phyloP scores from a whole-genome alignment of 2,797 vertebrate genomes.

The Channa striata region DNA sequence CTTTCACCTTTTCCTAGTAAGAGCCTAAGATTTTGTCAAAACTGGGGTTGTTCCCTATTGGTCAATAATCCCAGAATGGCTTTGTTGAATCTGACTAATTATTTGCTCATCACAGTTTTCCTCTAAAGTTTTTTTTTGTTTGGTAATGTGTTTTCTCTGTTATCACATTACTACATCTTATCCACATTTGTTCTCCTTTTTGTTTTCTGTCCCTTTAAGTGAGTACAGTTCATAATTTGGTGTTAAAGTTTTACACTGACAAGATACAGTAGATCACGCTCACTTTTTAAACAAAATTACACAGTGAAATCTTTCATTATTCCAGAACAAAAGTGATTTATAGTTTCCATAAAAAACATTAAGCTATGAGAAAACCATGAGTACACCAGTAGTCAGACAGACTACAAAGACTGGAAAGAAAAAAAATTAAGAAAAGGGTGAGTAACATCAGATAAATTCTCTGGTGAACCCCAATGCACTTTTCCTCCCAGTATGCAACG shows the following conservation, averaged over 20 bases:
- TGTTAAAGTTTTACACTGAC: neutral
- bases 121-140: neutral
- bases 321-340: neutral
- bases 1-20: neutral
- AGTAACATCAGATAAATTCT: conserved; percentile 81
- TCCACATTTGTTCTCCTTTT: neutral
- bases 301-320: neutral
- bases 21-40: neutral
- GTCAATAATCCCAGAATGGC: neutral
- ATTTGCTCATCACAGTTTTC: neutral
- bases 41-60: neutral
- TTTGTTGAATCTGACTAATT: neutral
- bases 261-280: neutral
- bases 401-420: conserved; percentile 41
- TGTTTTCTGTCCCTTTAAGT: neutral
- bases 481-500: conserved; percentile 76
- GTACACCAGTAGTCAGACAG: conserved; percentile 47
- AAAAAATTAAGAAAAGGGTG: conserved; percentile 67
- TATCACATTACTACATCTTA: neutral
- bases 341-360: neutral
- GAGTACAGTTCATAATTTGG: neutral
- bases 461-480: conserved; percentile 72
- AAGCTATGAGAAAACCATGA: conserved; percentile 36
- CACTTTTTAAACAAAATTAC: too few relatives aligned
- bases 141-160: neutral